Conservation (phyloP, 1,140 invertebrate genomes). For the Berghia stephanieae region DNA sequence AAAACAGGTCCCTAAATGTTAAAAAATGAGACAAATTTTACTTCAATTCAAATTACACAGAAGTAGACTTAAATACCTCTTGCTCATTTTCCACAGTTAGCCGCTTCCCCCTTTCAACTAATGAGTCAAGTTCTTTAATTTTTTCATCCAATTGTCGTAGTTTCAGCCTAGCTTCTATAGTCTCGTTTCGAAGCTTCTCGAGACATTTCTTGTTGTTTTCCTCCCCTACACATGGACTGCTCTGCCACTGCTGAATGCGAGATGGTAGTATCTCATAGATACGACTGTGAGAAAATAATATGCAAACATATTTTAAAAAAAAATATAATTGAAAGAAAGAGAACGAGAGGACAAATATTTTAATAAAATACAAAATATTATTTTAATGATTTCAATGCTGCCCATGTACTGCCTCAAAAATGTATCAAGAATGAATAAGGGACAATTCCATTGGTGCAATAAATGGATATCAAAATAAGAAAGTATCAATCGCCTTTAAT, state of each 20-base stretch:
- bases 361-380: too few relatives aligned
- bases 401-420: too few relatives aligned
- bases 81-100: conserved; percentile 73
- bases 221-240: conserved; percentile 88
- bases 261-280: conserved; percentile 81
- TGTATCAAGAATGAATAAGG: too few relatives aligned
- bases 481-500: too few relatives aligned
- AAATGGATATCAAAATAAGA: too few relatives aligned
- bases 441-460: too few relatives aligned
- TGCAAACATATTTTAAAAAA: not conserved
- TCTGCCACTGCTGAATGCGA: conserved; percentile 92
- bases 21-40: too few relatives aligned
- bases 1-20: too few relatives aligned
- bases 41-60: not conserved
- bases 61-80: conserved; percentile 46
- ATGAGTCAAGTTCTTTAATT: conserved; percentile 78
- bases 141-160: conserved; percentile 65
- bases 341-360: not conserved
- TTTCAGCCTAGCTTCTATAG: conserved; percentile 78
- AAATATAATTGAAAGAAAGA: not conserved
- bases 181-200: conserved; percentile 82
- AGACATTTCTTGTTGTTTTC: conserved; percentile 84
- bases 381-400: too few relatives aligned
- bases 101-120: conserved; percentile 79
- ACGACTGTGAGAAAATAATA: conserved; percentile 56